phyloP scores from a whole-genome alignment of 2,888 invertebrate genomes.

The Elegia similella region DNA sequence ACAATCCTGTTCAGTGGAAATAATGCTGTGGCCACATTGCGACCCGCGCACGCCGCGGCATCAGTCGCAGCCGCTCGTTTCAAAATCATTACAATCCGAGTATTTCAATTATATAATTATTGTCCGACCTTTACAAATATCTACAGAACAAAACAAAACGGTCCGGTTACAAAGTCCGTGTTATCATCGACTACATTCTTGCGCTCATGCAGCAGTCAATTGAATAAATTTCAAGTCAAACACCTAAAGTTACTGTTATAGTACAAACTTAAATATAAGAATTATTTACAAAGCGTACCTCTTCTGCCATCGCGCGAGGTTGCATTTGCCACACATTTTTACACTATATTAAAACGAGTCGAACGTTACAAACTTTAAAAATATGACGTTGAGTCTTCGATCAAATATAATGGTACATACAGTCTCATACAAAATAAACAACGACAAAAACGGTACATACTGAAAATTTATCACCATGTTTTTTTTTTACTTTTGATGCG shows the following conservation, averaged over 20 bases:
- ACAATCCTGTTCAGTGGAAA: slow-evolving; percentile 13
- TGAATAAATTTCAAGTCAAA: slow-evolving; percentile 36
- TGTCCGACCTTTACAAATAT: slow-evolving; percentile 76
- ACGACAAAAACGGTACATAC: no score
- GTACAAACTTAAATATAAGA: slow-evolving; percentile 70
- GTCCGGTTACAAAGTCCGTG: slow-evolving; percentile 36
- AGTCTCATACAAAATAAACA: no score
- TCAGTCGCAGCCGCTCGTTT: slow-evolving; percentile 10
- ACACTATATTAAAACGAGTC: slow-evolving; percentile 46
- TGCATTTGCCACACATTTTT: slow-evolving; percentile 49
- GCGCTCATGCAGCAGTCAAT: slow-evolving; percentile 33
- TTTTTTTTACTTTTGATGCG: no score
- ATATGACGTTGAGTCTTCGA: slow-evolving; percentile 38
- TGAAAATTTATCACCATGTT: no score
- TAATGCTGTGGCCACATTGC: not conserved
- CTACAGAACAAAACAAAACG: slow-evolving; percentile 56
- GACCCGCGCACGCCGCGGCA: not conserved
- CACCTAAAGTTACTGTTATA: slow-evolving; percentile 64
- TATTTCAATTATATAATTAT: slow-evolving; percentile 64
- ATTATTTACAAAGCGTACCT: slow-evolving; percentile 76
- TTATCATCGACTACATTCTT: slow-evolving; percentile 34
- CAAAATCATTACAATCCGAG: slow-evolving; percentile 41
- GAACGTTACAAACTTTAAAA: slow-evolving; percentile 38
- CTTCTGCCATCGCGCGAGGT: slow-evolving; percentile 53
- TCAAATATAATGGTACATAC: no score